Percentiles rank a stretch among this genome's conserved stretches.
These are phyloP conservation scores for Tiliacea aurago DNA, from an alignment of 2,888 invertebrate genomes.

Conservation along the genomic window DNA sequence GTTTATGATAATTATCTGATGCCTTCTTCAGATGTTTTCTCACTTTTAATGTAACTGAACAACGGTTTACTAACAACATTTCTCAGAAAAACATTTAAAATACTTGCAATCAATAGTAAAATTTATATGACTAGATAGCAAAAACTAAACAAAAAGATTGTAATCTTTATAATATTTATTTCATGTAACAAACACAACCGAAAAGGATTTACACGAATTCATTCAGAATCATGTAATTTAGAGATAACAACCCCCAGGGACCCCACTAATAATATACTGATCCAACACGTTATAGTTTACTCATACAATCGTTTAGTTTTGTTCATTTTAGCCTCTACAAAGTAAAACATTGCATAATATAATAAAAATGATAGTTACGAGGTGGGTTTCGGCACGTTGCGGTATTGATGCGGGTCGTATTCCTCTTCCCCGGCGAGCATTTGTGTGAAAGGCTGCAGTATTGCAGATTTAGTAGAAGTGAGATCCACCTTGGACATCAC, in stretches of 20 bases:
- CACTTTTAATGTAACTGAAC: not conserved
- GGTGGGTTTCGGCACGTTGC: constrained; percentile 92
- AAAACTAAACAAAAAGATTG: too few relatives aligned
- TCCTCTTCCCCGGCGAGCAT: constrained; percentile 68
- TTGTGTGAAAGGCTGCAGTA: not conserved
- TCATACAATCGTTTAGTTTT: too few relatives aligned
- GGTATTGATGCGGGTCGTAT: constrained; percentile 93
- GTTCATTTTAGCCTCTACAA: not conserved
- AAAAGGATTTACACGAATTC: not conserved
- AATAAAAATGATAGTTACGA: constrained; percentile 89
- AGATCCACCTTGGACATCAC: constrained; percentile 17
- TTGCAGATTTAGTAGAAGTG: not conserved
- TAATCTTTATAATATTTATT: too few relatives aligned
- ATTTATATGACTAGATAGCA: too few relatives aligned
- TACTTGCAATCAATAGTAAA: too few relatives aligned
- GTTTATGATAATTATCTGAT: not conserved
- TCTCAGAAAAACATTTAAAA: too few relatives aligned
- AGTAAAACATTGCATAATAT: not conserved
- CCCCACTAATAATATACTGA: not conserved
- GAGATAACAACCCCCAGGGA: not conserved
- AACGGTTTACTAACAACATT: not conserved
- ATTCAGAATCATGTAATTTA: not conserved
- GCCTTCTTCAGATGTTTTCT: not conserved
- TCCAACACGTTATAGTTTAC: not conserved
- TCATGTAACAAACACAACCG: not conserved